Evolutionary conservation across 2,888 invertebrate species (phyloP), one percentile per base, ranked within the genome.

Genomic region (Coenonympha glycerion): DNA sequence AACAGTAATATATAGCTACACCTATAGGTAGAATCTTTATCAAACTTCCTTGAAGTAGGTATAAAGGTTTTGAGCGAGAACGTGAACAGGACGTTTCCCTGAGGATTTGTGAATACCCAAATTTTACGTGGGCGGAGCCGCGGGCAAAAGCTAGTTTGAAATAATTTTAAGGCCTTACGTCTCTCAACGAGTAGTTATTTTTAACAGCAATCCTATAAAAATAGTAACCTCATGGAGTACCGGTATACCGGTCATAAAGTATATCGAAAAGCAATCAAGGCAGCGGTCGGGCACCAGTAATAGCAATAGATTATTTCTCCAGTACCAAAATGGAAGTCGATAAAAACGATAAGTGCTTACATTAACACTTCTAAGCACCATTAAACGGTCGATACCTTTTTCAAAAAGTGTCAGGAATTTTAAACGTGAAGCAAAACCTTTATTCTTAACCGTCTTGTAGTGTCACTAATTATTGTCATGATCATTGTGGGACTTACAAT

Each of bases 351-450:
- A 26, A 33, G 41, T 33, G 44, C 33, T 6, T 6, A 4, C 16
- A 49, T 42, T 36, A 49, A 49, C 49, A 49, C 49, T 42, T 49
- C 33, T 34, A 41, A 28, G 22, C 28, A 11, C 34, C 8, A 45
- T 45, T 49, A 49, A 49, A 41, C 24, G 41, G 34, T 26, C 41
- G 26, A 41, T 34, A 42, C 15, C 34, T 49, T 49, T 41, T 36
- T 42, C 41, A 41, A 48, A 49, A 49, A 42, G 28, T 42, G 42
- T 34, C 33, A 26, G 42, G 49, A 42, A 49, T 49, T 49, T 49
- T 34, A 42, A 49, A 42, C 34, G 21, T 19, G 18, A 13, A 9
- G 18, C 2, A 6, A 9, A 13, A 21, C 19, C 47, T 37, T 42
- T 49, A 42, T 13, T 49, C 22, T 42, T 34, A 15, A 13, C 34